Base-by-base conservation (phyloP, 2,797 vertebrate species). In the Otus scops region DNA sequence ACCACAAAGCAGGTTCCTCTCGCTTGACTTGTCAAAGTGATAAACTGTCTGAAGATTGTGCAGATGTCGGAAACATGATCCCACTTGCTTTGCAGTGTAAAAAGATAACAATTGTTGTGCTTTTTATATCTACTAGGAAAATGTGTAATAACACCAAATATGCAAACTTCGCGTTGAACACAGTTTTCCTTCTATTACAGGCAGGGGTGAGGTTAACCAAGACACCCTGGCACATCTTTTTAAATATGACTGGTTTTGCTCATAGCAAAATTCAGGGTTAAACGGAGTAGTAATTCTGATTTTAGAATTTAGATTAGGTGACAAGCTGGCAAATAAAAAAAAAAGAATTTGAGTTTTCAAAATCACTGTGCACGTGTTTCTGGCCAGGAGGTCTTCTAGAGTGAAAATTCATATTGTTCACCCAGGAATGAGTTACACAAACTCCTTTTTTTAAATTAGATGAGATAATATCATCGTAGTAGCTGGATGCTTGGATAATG, bases 101-200 rank as follows among this genome's bases (percentile, higher is more conserved):
- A 48, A 39, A 54, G 69, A 34, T 43, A 79, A 27, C 39, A 22
- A 36, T 67, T 39, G 38, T 6, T 63, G 51, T 75, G 75, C 67
- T 68, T 7, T n/a, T 56, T 17, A 1, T 24, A 13, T 32, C 60
- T 45, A 2, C 22, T 5, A 9, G 48, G 75, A 23, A 41, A 68
- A 89, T 1, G 51, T 36, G 64, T 18, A 11, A 5, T 26, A 8
- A 8, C 54, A 5, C 64, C 64, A 47, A 21, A 30, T 17, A 10
- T 4, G 12, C 18, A 7, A 7, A 15, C 16, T 38, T n/a, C 59
- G 54, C 10, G 68, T 1, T n/a, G 82, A 67, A 10, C 18, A 9
- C 16, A 1, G 7, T 20, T 59, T 8, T 19, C 1, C 14, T 61
- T 16, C 17, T 11, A 0, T 13, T 41, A 13, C 26, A 32, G 63